phyloP scores from a whole-genome alignment of 2,797 vertebrate genomes.

The Psittacula derbiana region DNA sequence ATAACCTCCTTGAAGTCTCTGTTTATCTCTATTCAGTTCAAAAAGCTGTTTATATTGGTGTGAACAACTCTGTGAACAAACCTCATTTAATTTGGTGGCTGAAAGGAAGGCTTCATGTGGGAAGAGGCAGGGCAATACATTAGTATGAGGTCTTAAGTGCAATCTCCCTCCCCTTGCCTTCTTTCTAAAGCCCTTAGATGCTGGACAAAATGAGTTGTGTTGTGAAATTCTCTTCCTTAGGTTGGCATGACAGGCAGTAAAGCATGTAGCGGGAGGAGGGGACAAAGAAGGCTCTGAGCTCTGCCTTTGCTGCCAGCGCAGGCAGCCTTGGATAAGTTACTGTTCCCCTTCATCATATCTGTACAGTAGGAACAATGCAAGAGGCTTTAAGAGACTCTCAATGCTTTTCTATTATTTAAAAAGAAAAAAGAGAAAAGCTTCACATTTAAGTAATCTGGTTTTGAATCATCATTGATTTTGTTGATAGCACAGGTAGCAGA shows the following conservation, averaged over 20 bases:
- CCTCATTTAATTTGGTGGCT: neutral
- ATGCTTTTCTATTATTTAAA: neutral
- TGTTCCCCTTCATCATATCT: neutral
- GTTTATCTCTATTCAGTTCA: neutral
- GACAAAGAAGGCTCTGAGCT: neutral
- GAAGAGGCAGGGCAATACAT: neutral
- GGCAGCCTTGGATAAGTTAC: neutral
- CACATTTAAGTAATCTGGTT: rapidly evolving
- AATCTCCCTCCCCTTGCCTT: neutral
- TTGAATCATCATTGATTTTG: neutral
- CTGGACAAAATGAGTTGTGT: neutral
- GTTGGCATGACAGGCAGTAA: neutral
- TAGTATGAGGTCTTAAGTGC: neutral
- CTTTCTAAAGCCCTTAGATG: neutral
- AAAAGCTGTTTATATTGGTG: neutral
- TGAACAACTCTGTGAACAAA: neutral
- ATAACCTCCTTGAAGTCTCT: neutral
- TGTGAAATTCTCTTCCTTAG: neutral
- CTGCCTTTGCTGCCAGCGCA: neutral
- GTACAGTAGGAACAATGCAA: neutral
- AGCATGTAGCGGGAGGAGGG: neutral
- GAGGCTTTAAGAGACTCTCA: neutral
- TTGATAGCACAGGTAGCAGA: neutral
- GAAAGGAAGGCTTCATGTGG: neutral
- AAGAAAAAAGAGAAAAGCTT: neutral